Conservation (phyloP, 1,140 invertebrate species). For the Dufourea novaeangliae region DNA sequence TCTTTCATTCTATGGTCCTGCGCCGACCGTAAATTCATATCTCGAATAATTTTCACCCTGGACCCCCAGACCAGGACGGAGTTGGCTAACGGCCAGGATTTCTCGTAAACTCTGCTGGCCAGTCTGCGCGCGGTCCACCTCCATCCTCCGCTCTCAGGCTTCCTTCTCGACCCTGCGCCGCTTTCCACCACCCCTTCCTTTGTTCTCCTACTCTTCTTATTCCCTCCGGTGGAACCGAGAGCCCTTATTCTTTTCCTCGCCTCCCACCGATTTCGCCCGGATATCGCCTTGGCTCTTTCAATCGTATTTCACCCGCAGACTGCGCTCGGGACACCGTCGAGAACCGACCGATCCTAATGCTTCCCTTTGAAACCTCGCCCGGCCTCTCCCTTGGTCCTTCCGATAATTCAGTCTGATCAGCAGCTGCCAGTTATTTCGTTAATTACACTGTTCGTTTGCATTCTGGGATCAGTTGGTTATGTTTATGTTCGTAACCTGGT, state of each 20-base stretch:
- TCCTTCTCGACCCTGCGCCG: not conserved
- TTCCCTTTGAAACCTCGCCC: slow-evolving; percentile 6
- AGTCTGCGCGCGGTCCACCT: slow-evolving; percentile 28
- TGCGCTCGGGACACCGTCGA: slow-evolving; percentile 38
- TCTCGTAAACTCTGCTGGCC: slow-evolving; percentile 70
- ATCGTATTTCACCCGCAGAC: slow-evolving; percentile 60
- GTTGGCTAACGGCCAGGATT: slow-evolving; percentile 74
- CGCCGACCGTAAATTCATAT: slow-evolving; percentile 74
- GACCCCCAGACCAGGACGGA: slow-evolving; percentile 51
- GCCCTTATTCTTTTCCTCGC: slow-evolving; percentile 57
- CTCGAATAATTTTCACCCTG: slow-evolving; percentile 74
- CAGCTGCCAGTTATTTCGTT: not conserved
- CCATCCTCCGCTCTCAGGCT: not conserved
- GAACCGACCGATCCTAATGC: slow-evolving; percentile 33
- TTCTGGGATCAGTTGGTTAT: too few relatives aligned
- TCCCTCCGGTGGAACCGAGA: slow-evolving; percentile 40
- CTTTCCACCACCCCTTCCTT: not conserved
- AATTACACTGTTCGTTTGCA: not conserved
- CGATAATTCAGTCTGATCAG: slow-evolving; percentile 2
- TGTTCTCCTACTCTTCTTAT: slow-evolving; percentile 41
- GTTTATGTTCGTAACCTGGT: too few relatives aligned
- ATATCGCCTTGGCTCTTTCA: slow-evolving; percentile 50
- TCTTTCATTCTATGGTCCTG: slow-evolving; percentile 58
- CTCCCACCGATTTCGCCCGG: slow-evolving; percentile 49
- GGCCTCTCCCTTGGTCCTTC: not conserved